phyloP scores from a whole-genome alignment of 2,888 invertebrate species.

The Drosophila parthenogenetica region DNA sequence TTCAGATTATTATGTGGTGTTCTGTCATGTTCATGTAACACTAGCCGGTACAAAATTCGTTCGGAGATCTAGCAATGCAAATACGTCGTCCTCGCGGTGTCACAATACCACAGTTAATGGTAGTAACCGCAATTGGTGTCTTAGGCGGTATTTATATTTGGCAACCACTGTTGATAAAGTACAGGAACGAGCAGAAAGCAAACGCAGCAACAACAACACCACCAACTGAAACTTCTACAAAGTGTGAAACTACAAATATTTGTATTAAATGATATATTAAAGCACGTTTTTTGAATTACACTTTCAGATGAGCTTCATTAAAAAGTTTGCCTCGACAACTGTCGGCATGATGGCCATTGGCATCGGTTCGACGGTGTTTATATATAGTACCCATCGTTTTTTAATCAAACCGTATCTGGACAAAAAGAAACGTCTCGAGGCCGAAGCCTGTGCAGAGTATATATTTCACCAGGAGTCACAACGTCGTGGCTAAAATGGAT shows the following conservation, averaged over 20 bases:
- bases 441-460: conserved; percentile 82
- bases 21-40: conserved; percentile 51
- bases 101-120: conserved; percentile 83
- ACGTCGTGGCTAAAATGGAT: conserved; percentile 9
- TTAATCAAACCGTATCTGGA: conserved; percentile 76
- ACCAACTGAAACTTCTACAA: conserved; percentile 40
- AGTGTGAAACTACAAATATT: conserved; percentile 44
- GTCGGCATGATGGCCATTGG: conserved; percentile 81
- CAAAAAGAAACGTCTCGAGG: conserved; percentile 71
- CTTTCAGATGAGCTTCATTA: conserved; percentile 83
- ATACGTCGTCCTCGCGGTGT: conserved; percentile 84
- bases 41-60: conserved; percentile 24
- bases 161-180: conserved; percentile 83
- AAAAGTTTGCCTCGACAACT: conserved; percentile 67
- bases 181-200: conserved; percentile 62
- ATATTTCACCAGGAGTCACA: conserved; percentile 81
- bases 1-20: neutral
- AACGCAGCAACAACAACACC: conserved; percentile 10
- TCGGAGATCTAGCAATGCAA: conserved; percentile 74
- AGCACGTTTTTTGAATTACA: conserved; percentile 1
- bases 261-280: neutral
- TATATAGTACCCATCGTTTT: conserved; percentile 70
- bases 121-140: conserved; percentile 83
- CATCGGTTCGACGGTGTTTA: conserved; percentile 69
- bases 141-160: conserved; percentile 85